Evolutionary conservation across 1,140 invertebrate species (phyloP), one percentile per base, ranked within the genome.

Genomic region (Eumaeus atala): DNA sequence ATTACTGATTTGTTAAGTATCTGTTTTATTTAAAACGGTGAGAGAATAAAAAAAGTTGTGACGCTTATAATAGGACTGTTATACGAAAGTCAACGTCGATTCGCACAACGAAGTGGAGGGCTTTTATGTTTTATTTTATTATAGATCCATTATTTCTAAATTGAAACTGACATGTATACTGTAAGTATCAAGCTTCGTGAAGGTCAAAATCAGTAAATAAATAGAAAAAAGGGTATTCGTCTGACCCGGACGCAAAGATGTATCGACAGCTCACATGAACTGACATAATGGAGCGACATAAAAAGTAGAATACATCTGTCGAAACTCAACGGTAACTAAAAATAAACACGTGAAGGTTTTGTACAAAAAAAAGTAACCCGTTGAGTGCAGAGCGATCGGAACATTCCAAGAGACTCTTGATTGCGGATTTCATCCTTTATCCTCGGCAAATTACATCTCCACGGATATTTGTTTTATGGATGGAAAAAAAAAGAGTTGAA

Each of bases 401-500:
- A 28, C 21, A 28, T 28, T 28, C 21, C 21, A 28, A 28, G 21
- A 28, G 21, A 28, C 21, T 28, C 21, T 6, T 28, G 21, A 28
- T 28, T 28, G 14, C n/a, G 12, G 16, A 14, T 16, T 44, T 44
- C 40, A 44, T 44, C 14, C 7, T 44, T 44, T 16, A 17, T 44
- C 40, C 16, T 44, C 16, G 10, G 40, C 14, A 9, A 44, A 44
- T 40, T 17, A 44, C 40, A 40, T 40, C 38, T 40, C 38, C n/a
- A 12, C 38, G 14, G 12, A 40, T 40, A 40, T 40, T 40, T 40
- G 38, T 40, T 40, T 40, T 40, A 12, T 16, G 40, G 9, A 17
- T 16, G 17, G 9, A 44, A 44, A 16, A 44, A n/a, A 16, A 44
- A 16, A 3, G 14, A 44, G 9, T 44, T 2, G 10, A 40, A 2